Conservation (phyloP, 2,797 vertebrate species). For the Peromyscus attwateri region DNA sequence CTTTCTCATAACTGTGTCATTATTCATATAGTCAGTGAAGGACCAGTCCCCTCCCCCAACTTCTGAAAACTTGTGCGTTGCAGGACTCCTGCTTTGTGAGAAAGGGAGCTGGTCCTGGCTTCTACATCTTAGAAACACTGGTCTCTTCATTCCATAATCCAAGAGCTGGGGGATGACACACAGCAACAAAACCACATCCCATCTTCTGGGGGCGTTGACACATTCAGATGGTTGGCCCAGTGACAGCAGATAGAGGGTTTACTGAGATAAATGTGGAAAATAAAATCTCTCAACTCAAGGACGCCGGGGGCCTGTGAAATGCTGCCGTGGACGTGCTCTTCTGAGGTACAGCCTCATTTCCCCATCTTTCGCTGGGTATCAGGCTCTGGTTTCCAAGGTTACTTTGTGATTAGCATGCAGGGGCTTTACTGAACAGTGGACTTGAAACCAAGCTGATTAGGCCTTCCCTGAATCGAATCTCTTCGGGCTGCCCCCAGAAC, state of each 20-base stretch:
- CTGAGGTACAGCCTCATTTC: background rate
- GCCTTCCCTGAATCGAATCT: background rate
- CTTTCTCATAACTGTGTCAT: background rate
- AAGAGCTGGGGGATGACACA: conserved; percentile 9
- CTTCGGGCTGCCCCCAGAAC: background rate
- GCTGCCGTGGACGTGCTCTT: background rate
- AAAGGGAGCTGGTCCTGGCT: background rate
- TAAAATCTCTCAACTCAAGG: conserved; percentile 22
- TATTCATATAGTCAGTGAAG: background rate
- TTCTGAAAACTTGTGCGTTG: background rate
- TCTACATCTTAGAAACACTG: background rate
- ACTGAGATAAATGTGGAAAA: conserved; percentile 48
- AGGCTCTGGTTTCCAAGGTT: conserved; percentile 70
- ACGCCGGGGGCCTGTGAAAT: conserved; percentile 59
- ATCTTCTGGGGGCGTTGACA: conserved; percentile 60
- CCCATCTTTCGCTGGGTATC: background rate
- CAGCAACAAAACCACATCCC: background rate
- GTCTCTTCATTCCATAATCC: conserved; percentile 15
- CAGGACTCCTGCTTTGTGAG: background rate
- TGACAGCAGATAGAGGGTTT: conserved; percentile 58
- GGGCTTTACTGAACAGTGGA: background rate
- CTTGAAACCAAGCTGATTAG: conserved; percentile 33
- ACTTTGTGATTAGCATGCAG: conserved; percentile 58
- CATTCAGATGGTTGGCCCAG: conserved; percentile 43
- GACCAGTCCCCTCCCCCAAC: background rate